Percentiles rank a stretch among this genome's conserved stretches.
phyloP scores from a whole-genome alignment of 2,888 invertebrate species.

The Bursaphelenchus okinawaensis region DNA sequence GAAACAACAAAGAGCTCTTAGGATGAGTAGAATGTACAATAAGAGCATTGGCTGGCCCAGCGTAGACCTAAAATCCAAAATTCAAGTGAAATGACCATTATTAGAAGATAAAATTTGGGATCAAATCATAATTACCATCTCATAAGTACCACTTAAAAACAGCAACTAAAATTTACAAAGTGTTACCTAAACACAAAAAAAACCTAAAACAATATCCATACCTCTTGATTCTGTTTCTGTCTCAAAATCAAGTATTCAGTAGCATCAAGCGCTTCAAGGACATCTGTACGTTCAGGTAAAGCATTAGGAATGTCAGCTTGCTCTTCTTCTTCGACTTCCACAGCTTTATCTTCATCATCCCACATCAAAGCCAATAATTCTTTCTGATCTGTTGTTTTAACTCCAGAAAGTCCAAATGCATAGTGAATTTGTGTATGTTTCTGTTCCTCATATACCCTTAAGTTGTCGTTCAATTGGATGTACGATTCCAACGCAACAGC shows the following conservation, averaged over 20 bases:
- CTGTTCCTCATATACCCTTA: conserved; percentile 50
- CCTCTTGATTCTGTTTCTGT: conserved; percentile 31
- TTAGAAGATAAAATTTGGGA: no score
- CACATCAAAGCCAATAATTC: neutral
- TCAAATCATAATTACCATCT: no score
- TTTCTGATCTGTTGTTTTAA: neutral
- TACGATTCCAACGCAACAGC: conserved; percentile 48
- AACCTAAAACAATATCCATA: no score
- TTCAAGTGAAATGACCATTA: no score
- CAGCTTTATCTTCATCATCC: neutral
- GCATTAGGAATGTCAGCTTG: neutral
- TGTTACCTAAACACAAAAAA: no score
- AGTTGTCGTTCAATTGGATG: conserved; percentile 46
- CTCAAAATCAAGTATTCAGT: conserved; percentile 47
- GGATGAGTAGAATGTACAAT: conserved; percentile 92
- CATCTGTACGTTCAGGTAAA: conserved; percentile 2
- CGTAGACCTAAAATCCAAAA: conserved; percentile 63
- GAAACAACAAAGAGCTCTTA: conserved; percentile 69
- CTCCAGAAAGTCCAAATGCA: conserved; percentile 21
- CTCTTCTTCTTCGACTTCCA: neutral
- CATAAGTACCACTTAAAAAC: no score
- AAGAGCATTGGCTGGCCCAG: conserved; percentile 86
- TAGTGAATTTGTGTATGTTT: conserved; percentile 36
- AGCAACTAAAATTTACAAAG: no score
- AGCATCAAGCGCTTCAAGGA: conserved; percentile 39